Evolutionary conservation across 1,140 invertebrate genomes (phyloP).

Genomic region (Sycophila sp.): DNA sequence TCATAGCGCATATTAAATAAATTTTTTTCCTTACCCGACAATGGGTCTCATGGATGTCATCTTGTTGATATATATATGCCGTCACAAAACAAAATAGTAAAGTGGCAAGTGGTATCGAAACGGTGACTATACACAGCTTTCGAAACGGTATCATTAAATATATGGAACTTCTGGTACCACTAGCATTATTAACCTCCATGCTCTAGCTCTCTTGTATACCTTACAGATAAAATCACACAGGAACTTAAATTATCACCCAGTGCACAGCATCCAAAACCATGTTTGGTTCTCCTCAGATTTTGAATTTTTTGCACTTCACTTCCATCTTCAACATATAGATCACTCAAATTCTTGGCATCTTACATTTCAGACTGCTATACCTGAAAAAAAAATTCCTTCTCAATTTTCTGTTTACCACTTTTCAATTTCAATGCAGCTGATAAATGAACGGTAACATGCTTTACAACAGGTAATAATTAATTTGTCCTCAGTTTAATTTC

Average conservation of each 20-base stretch:
- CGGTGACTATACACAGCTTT: slow-evolving; percentile 81
- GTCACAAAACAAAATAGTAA: slow-evolving; percentile 87
- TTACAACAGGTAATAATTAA: not conserved
- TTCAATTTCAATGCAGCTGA: not conserved
- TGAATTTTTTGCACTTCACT: not conserved
- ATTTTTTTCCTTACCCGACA: slow-evolving; percentile 85
- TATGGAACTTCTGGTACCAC: slow-evolving; percentile 57
- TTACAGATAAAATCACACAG: slow-evolving; percentile 10
- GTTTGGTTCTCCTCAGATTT: slow-evolving; percentile 5
- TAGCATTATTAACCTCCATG: slow-evolving; percentile 63
- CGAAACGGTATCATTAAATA: slow-evolving; percentile 69
- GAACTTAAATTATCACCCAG: slow-evolving; percentile 37
- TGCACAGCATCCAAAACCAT: slow-evolving; percentile 12
- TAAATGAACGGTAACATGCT: not conserved
- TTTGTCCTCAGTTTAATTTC: not conserved
- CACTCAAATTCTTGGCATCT: slow-evolving; percentile 12
- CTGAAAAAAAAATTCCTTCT: not conserved
- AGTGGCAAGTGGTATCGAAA: slow-evolving; percentile 82
- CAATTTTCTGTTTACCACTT: too few relatives aligned
- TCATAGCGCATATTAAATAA: too few relatives aligned
- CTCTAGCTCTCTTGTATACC: slow-evolving; percentile 25
- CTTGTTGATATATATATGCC: slow-evolving; percentile 87
- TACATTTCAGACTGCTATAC: not conserved
- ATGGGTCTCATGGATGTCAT: slow-evolving; percentile 92
- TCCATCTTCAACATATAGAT: not conserved